Conservation (phyloP, 2,113 vertebrate species). For the Morone chrysops region DNA sequence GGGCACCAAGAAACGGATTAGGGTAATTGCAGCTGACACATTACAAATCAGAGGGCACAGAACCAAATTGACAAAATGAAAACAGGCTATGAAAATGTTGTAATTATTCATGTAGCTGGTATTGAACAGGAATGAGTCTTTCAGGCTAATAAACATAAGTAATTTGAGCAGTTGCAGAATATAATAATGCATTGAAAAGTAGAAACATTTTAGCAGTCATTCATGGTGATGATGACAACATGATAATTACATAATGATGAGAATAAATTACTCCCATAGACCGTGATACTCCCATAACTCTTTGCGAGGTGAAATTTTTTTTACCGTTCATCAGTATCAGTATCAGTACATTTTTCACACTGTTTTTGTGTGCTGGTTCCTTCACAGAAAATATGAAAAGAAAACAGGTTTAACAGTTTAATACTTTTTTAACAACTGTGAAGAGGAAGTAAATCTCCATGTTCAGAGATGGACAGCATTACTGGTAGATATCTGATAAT, state of each 20-base stretch:
- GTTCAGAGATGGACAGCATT: not conserved
- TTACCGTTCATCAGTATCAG: too few species aligned
- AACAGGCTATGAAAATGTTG: not conserved
- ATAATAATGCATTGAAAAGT: not conserved
- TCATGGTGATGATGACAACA: not conserved
- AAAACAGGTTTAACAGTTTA: not conserved
- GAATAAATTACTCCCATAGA: not conserved
- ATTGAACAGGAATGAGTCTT: conserved; percentile 5
- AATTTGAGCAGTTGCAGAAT: conserved; percentile 4
- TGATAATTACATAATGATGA: not conserved
- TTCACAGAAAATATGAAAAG: not conserved
- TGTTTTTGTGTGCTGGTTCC: not conserved
- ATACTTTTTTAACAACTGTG: not conserved
- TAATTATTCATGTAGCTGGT: not conserved
- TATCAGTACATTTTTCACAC: not conserved
- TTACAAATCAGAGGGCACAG: conserved; percentile 24
- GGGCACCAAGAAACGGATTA: not conserved
- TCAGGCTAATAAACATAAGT: not conserved
- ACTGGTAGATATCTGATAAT: not conserved
- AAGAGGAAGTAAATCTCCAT: not conserved
- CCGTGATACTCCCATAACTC: not conserved
- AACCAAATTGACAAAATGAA: conserved; percentile 35
- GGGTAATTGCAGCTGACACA: conserved; percentile 27
- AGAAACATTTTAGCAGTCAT: not conserved
- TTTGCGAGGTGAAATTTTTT: not conserved